These are phyloP conservation scores for Orchesellides sinensis DNA, from an alignment of 2,888 invertebrate genomes.

Conservation along the genomic window DNA sequence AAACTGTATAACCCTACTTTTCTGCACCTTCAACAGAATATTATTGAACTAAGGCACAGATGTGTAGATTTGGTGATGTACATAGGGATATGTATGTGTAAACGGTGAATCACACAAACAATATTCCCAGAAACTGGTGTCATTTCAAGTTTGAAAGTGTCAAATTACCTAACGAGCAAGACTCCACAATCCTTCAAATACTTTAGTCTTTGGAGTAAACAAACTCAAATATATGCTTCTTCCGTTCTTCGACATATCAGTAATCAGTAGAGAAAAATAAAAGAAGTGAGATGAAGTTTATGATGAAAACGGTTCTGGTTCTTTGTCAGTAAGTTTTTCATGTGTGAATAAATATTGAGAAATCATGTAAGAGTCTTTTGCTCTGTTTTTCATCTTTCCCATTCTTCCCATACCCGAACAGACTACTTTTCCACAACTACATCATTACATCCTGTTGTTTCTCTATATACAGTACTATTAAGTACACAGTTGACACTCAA, in stretches of 20 bases:
- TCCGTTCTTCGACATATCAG: neutral
- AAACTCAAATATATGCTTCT: conserved; percentile 26
- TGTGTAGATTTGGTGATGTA: conserved; percentile 40
- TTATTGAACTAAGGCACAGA: too few relatives aligned
- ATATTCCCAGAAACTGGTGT: neutral
- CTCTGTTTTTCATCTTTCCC: neutral
- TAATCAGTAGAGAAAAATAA: conserved; percentile 2
- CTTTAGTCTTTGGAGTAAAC: conserved; percentile 4
- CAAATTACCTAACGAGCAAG: conserved; percentile 47
- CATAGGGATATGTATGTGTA: neutral
- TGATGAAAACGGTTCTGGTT: neutral
- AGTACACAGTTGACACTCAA: neutral
- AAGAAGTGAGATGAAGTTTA: neutral
- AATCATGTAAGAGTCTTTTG: conserved; percentile 23
- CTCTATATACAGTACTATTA: too few relatives aligned
- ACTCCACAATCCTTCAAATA: conserved; percentile 48
- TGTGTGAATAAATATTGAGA: conserved; percentile 57
- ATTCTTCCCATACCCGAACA: neutral
- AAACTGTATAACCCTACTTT: too few relatives aligned
- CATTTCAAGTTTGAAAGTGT: conserved; percentile 41
- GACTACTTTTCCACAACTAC: neutral
- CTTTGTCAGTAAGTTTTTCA: conserved; percentile 26
- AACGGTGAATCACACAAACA: neutral
- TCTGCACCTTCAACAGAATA: too few relatives aligned
- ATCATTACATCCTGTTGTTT: neutral